A percentile compares a stretch with the other conserved stretches of the same genome.
These are phyloP conservation scores for Entomyzon cyanotis DNA, from an alignment of 2,113 vertebrate genomes.

Conservation along the genomic window DNA sequence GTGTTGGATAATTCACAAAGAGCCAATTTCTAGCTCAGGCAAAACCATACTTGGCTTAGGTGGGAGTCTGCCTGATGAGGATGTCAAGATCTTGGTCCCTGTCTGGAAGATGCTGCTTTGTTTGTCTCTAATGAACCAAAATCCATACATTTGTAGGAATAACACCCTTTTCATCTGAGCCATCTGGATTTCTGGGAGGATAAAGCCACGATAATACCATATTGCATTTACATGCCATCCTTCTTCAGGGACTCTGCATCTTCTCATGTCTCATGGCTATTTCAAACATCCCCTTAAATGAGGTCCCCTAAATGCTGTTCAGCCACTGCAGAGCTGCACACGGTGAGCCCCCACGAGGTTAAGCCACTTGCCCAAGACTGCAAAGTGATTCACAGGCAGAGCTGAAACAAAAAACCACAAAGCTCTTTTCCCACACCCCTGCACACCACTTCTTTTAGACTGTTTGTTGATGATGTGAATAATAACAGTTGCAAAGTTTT, in stretches of 20 bases:
- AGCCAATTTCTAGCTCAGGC: conserved; percentile 13
- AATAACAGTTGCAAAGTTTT: conserved; percentile 38
- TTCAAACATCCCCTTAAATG: background rate
- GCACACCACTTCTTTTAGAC: conserved; percentile 51
- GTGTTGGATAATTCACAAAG: conserved; percentile 40
- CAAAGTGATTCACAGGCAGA: conserved; percentile 63
- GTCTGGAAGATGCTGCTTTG: conserved; percentile 29
- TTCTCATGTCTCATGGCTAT: background rate
- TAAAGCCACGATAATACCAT: background rate
- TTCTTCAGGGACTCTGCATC: background rate
- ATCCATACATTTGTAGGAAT: background rate
- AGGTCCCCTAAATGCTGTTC: background rate
- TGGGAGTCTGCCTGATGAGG: conserved; percentile 24
- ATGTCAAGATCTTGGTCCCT: conserved; percentile 13
- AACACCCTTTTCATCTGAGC: background rate
- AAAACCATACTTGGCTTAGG: conserved; percentile 14
- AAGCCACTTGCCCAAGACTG: conserved; percentile 49
- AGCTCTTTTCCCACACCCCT: conserved; percentile 68
- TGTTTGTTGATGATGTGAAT: conserved; percentile 46
- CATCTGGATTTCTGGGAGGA: conserved; percentile 21
- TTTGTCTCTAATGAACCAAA: conserved; percentile 8
- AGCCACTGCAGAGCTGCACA: background rate
- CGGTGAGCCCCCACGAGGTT: background rate
- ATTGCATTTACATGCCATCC: background rate
- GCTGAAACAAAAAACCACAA: conserved; percentile 56